These are phyloP conservation scores for Oncopodura yosiiana DNA, from an alignment of 1,140 invertebrate genomes.

Conservation along the genomic window DNA sequence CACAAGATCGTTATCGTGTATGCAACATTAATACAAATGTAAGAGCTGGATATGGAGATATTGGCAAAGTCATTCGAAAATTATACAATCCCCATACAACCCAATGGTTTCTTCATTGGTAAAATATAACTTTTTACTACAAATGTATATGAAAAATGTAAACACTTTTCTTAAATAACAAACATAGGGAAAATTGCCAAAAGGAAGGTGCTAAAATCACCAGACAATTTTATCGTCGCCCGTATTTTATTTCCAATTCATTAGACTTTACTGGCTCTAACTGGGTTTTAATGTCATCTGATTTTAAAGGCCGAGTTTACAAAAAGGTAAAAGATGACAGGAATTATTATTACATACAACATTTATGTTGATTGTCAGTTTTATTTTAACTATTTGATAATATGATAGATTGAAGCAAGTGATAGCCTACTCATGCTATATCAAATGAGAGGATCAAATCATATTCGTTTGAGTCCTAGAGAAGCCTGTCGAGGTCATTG, in stretches of 20 bases:
- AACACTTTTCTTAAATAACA: constrained; percentile 25
- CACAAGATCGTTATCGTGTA: constrained; percentile 35
- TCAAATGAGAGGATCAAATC: constrained; percentile 58
- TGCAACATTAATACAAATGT: constrained; percentile 63
- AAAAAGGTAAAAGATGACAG: constrained; percentile 48
- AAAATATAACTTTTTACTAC: constrained; percentile 29
- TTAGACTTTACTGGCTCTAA: constrained; percentile 66
- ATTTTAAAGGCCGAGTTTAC: constrained; percentile 60
- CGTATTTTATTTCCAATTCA: constrained; percentile 62
- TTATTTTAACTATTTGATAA: too few species aligned
- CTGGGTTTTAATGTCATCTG: constrained; percentile 67
- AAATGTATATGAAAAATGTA: not conserved
- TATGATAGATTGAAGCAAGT: constrained; percentile 51
- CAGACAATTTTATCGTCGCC: constrained; percentile 57
- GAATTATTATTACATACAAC: not conserved
- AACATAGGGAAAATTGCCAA: constrained; percentile 75
- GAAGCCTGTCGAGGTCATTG: constrained; percentile 60
- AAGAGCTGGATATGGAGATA: constrained; percentile 46
- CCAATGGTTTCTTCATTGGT: constrained; percentile 71
- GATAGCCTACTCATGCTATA: constrained; percentile 59
- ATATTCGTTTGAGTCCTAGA: constrained; percentile 54
- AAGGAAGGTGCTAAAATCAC: constrained; percentile 61
- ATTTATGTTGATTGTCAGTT: constrained; percentile 1
- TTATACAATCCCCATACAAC: constrained; percentile 55
- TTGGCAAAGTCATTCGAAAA: constrained; percentile 43